These are phyloP conservation scores for Corythaeola cristata DNA, from an alignment of 2,113 vertebrate species.

Conservation along the genomic window DNA sequence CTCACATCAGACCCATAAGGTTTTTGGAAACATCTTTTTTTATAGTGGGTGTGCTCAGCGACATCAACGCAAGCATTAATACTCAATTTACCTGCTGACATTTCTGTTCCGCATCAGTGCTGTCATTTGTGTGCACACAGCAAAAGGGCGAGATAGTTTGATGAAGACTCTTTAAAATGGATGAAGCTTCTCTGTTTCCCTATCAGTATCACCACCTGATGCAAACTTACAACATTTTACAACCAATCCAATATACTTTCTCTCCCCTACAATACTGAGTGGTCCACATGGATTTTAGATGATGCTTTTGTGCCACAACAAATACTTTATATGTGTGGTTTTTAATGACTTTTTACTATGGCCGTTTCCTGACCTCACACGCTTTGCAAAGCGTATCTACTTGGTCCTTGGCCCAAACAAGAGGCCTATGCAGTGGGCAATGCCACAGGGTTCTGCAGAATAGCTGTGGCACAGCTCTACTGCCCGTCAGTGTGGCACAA, in stretches of 20 bases:
- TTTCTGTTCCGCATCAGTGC: background rate
- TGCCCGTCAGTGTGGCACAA: background rate
- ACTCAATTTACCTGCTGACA: background rate
- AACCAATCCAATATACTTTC: background rate
- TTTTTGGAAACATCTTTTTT: constrained; percentile 6
- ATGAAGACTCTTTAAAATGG: background rate
- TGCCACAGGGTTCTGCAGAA: background rate
- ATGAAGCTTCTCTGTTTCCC: background rate
- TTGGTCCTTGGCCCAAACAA: background rate
- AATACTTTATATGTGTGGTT: background rate
- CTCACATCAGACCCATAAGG: background rate
- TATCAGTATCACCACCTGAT: background rate
- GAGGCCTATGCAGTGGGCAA: background rate
- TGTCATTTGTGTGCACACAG: background rate
- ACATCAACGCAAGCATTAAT: background rate
- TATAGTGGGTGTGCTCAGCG: background rate
- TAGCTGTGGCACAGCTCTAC: background rate
- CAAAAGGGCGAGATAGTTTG: background rate
- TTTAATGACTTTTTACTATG: background rate
- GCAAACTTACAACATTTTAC: background rate
- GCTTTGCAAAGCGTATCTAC: background rate
- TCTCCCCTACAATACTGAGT: background rate
- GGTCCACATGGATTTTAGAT: background rate
- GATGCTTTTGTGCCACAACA: background rate
- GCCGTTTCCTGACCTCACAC: background rate